Conservation (phyloP, 2,888 invertebrate species). For the Limnephilus marmoratus region DNA sequence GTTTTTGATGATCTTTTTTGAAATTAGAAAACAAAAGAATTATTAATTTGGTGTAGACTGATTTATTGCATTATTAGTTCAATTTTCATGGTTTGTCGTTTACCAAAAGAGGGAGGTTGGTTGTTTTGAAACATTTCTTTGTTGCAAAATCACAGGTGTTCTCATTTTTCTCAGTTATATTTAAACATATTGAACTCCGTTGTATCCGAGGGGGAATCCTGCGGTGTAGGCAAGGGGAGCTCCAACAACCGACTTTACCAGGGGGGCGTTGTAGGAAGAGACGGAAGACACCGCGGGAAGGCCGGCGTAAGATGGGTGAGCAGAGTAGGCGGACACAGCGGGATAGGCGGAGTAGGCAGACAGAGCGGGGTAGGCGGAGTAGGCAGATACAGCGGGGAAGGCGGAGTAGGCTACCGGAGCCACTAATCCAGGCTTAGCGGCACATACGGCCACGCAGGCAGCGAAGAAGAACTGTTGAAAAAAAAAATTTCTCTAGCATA, state of each 20-base stretch:
- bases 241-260: constrained; percentile 70
- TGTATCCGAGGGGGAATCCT: constrained; percentile 68
- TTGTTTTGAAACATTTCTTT: background rate
- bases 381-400: no score
- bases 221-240: constrained; percentile 68
- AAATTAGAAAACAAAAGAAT: background rate
- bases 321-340: constrained; percentile 70
- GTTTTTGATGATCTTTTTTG: background rate
- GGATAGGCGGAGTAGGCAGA: constrained; percentile 60
- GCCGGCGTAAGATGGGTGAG: constrained; percentile 68
- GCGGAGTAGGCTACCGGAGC: no score
- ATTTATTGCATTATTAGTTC: background rate
- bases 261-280: constrained; percentile 68
- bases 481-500: no score
- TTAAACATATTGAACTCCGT: constrained; percentile 65
- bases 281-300: constrained; percentile 68
- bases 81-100: background rate
- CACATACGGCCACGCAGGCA: constrained; percentile 76
- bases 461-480: constrained; percentile 74
- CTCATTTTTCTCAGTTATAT: background rate
- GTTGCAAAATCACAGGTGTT: background rate
- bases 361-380: no score
- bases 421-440: constrained; percentile 74
- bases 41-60: background rate
- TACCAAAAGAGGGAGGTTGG: background rate